Base-by-base conservation (phyloP, 2,113 vertebrate species). In the Carassius carassius region DNA sequence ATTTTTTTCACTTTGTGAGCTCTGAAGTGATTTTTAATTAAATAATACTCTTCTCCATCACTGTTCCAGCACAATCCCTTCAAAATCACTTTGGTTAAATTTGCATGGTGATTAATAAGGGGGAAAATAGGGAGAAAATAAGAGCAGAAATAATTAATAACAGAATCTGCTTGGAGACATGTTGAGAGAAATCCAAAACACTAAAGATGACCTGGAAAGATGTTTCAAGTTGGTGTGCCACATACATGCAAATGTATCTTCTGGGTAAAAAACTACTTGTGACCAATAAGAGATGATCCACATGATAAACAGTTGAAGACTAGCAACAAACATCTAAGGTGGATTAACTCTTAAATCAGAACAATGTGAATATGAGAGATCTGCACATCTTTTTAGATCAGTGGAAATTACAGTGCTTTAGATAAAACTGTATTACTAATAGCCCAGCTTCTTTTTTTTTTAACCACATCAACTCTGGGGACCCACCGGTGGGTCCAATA, bases 261-360 rank as follows among this genome's bases (percentile, higher is more conserved):
- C 60, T 58, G 54, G 78, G 49, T 70, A 75, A 77, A n/a, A 49
- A 80, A 3, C n/a, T 41, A 77, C 69, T 58, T 76, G 74, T 60
- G 35, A 81, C 41, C 78, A 82, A 47, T 29, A 80, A 86, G 75
- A 87, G 88, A 84, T 89, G 49, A 51, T 86, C 85, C 85, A 84
- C 85, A 90, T 77, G 77, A 44, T 81, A 84, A 91, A 83, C 5
- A 67, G 6, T 41, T 54, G 23, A 51, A 72, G 8, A 11, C 25
- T 62, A 41, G 37, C 7, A 41, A 41, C 37, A 41, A 82, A 60
- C 51, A 76, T 14, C 47, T 3, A 14, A 49, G 65, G 21, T 32
- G 25, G 16, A 19, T 77, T 84, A 25, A 51, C 58, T 84, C 16
- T n/a, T 2, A 49, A 47, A 74, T 49, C 41, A 74, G 49, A 77